phyloP scores from a whole-genome alignment of 2,888 invertebrate species.

The Schizaphis graminum region DNA sequence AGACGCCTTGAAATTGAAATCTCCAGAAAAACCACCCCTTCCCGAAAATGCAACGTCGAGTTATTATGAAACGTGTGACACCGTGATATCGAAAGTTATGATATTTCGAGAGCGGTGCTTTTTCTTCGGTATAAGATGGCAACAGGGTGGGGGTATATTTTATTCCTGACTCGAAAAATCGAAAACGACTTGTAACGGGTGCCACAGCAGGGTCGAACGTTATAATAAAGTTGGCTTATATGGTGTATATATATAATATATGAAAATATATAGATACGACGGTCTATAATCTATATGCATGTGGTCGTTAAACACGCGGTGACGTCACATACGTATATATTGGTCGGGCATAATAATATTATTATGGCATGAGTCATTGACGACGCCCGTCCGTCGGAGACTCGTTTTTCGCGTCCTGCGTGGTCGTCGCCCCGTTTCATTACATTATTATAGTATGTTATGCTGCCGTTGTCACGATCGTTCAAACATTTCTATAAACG shows the following conservation, averaged over 20 bases:
- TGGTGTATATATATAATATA: not conserved
- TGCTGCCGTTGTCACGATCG: not conserved
- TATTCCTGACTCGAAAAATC: not conserved
- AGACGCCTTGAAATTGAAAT: not conserved
- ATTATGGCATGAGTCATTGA: constrained; percentile 49
- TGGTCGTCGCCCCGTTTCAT: constrained; percentile 41
- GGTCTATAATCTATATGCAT: not conserved
- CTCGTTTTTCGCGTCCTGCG: constrained; percentile 50
- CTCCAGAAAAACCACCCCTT: not conserved
- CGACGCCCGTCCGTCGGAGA: constrained; percentile 37
- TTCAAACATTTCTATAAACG: constrained; percentile 54
- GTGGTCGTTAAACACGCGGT: constrained; percentile 38
- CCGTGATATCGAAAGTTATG: not conserved
- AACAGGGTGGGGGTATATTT: not conserved
- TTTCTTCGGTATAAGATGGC: not conserved
- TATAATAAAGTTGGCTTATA: not conserved
- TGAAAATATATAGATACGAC: not conserved
- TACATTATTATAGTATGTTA: not conserved
- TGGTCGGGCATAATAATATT: constrained; percentile 26
- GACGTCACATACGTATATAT: constrained; percentile 56
- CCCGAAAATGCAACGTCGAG: not conserved
- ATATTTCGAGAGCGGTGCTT: not conserved
- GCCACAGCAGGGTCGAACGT: not conserved
- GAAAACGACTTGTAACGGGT: not conserved
- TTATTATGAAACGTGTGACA: not conserved